Evolutionary conservation across 2,113 vertebrate species (phyloP).

Genomic region (Thunnus thynnus): DNA sequence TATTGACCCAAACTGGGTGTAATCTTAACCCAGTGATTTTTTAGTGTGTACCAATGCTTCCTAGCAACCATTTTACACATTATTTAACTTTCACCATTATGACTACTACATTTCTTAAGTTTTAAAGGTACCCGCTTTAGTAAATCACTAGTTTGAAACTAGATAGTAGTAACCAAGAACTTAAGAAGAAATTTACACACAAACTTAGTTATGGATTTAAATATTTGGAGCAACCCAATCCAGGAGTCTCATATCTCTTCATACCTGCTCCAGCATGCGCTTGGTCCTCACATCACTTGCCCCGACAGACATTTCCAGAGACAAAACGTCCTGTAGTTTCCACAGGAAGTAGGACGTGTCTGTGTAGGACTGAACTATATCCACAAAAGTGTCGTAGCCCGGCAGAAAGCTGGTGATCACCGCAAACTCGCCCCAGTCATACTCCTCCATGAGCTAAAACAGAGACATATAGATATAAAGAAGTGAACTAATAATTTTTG

Average conservation of each 20-base stretch:
- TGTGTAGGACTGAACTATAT: constrained; percentile 90
- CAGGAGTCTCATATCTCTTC: constrained; percentile 20
- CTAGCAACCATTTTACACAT: too few species aligned
- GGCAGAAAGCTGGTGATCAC: constrained; percentile 97
- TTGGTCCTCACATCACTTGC: constrained; percentile 84
- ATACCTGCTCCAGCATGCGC: constrained; percentile 91
- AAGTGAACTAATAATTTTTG: neutral
- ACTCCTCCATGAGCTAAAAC: constrained; percentile 97
- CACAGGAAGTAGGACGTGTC: constrained; percentile 95
- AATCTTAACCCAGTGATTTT: too few species aligned
- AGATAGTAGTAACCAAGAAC: neutral
- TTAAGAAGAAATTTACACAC: neutral
- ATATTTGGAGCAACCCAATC: neutral
- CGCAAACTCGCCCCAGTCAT: constrained; percentile 94
- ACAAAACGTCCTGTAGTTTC: constrained; percentile 93
- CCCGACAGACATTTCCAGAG: constrained; percentile 94
- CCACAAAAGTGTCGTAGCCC: constrained; percentile 93
- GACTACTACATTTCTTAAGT: too few species aligned
- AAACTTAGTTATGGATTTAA: too few species aligned
- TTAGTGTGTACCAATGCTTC: too few species aligned
- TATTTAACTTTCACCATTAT: too few species aligned
- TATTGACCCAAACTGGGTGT: too few species aligned
- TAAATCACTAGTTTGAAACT: too few species aligned
- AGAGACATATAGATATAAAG: constrained; percentile 45
- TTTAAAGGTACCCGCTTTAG: too few species aligned